A percentile compares a stretch with the other conserved stretches of the same genome.
These are phyloP conservation scores for Drosophila triauraria DNA, from an alignment of 1,140 invertebrate genomes.

Conservation along the genomic window DNA sequence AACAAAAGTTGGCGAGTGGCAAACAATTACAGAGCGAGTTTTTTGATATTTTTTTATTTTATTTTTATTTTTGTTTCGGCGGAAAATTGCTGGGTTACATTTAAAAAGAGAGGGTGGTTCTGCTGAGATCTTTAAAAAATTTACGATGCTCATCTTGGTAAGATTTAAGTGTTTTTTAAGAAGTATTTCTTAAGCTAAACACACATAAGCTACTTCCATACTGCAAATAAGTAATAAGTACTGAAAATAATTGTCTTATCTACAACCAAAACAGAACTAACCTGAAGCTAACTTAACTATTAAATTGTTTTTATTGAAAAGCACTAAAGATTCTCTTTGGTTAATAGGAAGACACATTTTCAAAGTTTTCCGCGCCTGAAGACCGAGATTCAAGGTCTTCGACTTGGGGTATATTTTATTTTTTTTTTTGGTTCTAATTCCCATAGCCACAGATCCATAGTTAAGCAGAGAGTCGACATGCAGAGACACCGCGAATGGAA, in stretches of 20 bases:
- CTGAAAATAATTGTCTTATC: no score
- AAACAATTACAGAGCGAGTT: slow-evolving; percentile 31
- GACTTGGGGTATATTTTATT: not conserved
- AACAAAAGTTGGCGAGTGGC: slow-evolving; percentile 41
- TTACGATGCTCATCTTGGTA: no score
- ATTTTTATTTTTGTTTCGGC: not conserved
- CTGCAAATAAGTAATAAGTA: no score
- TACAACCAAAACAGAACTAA: not conserved
- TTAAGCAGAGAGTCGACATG: slow-evolving; percentile 15
- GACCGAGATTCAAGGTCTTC: slow-evolving; percentile 9
- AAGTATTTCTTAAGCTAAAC: not conserved
- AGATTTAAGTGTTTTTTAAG: not conserved
- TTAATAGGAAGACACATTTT: no score
- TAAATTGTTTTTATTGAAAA: not conserved
- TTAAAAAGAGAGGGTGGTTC: not conserved
- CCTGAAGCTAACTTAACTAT: no score
- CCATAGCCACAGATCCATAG: slow-evolving; percentile 38
- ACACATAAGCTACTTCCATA: no score
- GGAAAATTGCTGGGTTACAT: not conserved
- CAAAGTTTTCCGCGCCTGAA: not conserved
- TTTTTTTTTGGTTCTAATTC: slow-evolving; percentile 22
- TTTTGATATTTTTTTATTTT: not conserved
- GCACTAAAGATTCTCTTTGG: not conserved
- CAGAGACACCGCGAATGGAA: not conserved
- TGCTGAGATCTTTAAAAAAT: not conserved